Evolutionary conservation across 2,888 invertebrate species (phyloP), one percentile per base, ranked within the genome.

Genomic region (Hanleya hanleyi): DNA sequence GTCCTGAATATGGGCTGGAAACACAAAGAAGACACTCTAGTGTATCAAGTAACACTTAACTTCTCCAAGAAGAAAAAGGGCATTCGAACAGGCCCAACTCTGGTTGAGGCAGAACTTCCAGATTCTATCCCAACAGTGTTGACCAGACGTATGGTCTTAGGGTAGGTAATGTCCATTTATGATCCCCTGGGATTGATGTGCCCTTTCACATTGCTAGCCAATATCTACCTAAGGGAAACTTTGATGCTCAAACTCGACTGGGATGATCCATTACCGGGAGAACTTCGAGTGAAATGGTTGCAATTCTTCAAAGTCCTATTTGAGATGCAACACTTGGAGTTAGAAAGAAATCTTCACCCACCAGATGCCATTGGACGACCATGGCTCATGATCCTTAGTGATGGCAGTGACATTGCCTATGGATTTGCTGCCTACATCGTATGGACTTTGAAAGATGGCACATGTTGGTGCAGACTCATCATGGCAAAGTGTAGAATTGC

Each of bases 401-500:
- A 70, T 35, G 62, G 64, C 15, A 49, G 35, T 22, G 35, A 64
- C 18, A 6, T 18, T 36, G 62, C 70, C 32, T 70, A 49, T 64
- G 70, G 70, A 41, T 64, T 47, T 70, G 49, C 64, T 15, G 62
- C 70, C 5, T 70, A 70, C 36, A 70, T 69, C 33, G 5, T 62
- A 47, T 70, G 70, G 65, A 70, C 22, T 6, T 6, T 62, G 12
- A 18, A 41, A n/a, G 22, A 64, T 64, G 70, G 70, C 0, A 15
- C 0, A n/a, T 12, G 32, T 18, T 65, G 64, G 62, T 70, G 62
- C 26, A 9, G 64, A 12, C n/a, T 70, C 15, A 32, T 70, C 29
- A 65, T 65, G 64, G 62, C 64, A 5, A 70, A 70, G 37, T 64
- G 49, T 36, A 41, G 70, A 64, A 65, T 70, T 64, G 62, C 64